phyloP scores from a whole-genome alignment of 2,797 vertebrate species.

The Cryptoblepharus egeriae region DNA sequence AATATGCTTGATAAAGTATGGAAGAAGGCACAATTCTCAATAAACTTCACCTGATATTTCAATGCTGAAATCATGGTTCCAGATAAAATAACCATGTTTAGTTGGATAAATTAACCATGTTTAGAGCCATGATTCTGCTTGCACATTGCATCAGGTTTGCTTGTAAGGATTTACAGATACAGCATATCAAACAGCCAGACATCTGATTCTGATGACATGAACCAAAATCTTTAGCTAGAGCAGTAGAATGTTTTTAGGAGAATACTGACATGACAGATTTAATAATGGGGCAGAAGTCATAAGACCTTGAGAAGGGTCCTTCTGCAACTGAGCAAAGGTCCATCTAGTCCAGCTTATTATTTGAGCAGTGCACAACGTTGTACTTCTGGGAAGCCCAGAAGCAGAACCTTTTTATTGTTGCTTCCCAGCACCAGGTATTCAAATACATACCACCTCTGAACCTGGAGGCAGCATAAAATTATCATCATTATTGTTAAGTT shows the following conservation, averaged over 20 bases:
- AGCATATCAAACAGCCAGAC: neutral
- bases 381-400: too few relatives aligned
- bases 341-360: too few relatives aligned
- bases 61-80: neutral
- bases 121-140: neutral
- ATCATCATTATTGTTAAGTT: too few relatives aligned
- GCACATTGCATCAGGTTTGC: neutral
- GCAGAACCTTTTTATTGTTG: too few relatives aligned
- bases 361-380: too few relatives aligned
- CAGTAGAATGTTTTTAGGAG: neutral
- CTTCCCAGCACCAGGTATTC: too few relatives aligned
- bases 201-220: conserved; percentile 7
- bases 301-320: too few relatives aligned
- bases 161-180: neutral
- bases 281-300: neutral
- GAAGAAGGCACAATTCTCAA: neutral
- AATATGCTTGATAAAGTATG: neutral
- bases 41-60: neutral
- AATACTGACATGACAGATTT: neutral
- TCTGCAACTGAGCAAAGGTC: too few relatives aligned
- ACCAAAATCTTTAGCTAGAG: neutral
- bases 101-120: too few relatives aligned
- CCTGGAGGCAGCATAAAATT: too few relatives aligned
- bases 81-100: too few relatives aligned
- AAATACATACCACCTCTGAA: too few relatives aligned